A percentile compares a stretch with the other conserved stretches of the same genome.
Conservation (phyloP, 2,797 vertebrate genomes). For the Gila robusta region DNA sequence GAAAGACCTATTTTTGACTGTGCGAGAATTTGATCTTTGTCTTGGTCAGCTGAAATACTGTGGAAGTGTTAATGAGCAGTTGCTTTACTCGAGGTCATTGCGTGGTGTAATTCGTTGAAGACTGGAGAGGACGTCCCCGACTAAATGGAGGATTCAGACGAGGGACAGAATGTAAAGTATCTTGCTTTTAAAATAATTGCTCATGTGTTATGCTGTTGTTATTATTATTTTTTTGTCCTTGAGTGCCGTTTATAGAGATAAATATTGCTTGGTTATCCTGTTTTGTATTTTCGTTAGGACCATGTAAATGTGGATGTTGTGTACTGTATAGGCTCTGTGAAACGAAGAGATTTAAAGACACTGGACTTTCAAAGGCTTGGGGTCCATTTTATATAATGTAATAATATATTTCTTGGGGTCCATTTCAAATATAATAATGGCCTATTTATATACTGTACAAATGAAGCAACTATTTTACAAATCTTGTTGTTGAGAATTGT, state of each 20-base stretch:
- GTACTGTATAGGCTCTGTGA: background rate
- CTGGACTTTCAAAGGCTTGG: too few species aligned
- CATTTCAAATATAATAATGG: background rate
- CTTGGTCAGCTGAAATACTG: slow-evolving; percentile 26
- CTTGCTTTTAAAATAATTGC: slow-evolving; percentile 16
- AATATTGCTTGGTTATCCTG: background rate
- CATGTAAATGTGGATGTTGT: background rate
- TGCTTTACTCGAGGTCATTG: slow-evolving; percentile 21
- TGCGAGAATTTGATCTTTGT: slow-evolving; percentile 44
- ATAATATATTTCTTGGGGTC: background rate
- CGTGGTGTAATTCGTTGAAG: background rate
- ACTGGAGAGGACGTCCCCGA: background rate
- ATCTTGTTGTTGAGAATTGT: background rate
- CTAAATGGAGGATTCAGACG: slow-evolving; percentile 36
- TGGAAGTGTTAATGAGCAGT: slow-evolving; percentile 35
- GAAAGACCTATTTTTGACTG: slow-evolving; percentile 54
- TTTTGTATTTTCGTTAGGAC: background rate
- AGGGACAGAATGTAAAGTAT: slow-evolving; percentile 57
- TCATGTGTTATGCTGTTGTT: background rate
- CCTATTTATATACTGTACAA: background rate
- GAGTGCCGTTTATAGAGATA: background rate
- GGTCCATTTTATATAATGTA: background rate
- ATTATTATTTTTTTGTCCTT: background rate
- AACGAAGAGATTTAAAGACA: background rate
- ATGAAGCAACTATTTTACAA: background rate